Percentiles rank a stretch among this genome's conserved stretches.
phyloP scores from a whole-genome alignment of 1,140 invertebrate genomes.

The Heterodera carotae region DNA sequence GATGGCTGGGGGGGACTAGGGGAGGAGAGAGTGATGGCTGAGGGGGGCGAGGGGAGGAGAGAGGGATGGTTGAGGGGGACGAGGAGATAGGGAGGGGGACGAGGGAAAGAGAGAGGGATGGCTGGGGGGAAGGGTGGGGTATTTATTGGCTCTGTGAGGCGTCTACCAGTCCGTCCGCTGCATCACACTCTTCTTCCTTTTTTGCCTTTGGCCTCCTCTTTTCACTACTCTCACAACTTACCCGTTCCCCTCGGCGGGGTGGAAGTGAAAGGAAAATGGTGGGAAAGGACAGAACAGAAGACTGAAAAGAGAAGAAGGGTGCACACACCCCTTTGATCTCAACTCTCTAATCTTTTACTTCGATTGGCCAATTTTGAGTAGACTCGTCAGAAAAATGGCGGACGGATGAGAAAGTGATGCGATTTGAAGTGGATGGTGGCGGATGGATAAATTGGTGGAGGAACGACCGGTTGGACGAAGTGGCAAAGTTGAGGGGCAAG shows the following conservation, averaged over 20 bases:
- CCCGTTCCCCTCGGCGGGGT: neutral
- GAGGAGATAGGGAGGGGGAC: neutral
- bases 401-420: neutral
- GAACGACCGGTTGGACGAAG: neutral
- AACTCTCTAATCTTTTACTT: slow-evolving; percentile 11
- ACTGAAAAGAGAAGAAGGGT: neutral
- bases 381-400: neutral
- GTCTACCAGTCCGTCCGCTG: neutral
- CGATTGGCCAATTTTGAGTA: neutral
- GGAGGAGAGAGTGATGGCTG: too few relatives aligned
- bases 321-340: neutral
- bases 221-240: neutral
- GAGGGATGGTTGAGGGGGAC: neutral
- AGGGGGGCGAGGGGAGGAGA: neutral
- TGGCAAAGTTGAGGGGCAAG: slow-evolving; percentile 9
- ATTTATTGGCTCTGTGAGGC: neutral
- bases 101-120: neutral
- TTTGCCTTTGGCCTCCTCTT: neutral
- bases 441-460: slow-evolving; percentile 14
- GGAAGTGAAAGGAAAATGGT: neutral
- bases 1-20: too few relatives aligned
- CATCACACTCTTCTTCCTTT: neutral
- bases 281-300: neutral
- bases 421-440: slow-evolving; percentile 10
- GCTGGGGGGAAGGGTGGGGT: neutral